Evolutionary conservation across 2,888 invertebrate species (phyloP), one percentile per base, ranked within the genome.

Genomic region (Rhagonycha lutea): DNA sequence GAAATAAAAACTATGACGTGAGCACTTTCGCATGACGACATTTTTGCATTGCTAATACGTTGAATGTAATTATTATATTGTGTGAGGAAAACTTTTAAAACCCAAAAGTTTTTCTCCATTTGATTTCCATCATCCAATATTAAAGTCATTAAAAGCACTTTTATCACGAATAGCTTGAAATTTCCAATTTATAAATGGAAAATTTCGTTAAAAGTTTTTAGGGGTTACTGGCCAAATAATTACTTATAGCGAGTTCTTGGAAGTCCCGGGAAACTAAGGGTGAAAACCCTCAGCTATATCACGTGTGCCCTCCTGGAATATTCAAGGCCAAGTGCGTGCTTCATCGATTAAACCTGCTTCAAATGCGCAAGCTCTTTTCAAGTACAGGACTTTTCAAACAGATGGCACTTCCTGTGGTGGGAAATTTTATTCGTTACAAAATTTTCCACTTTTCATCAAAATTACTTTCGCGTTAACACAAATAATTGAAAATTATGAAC

Each of bases 321-420:
- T 86, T 86, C 85, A 87, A 87, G 87, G 87, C 87, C 87, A 87
- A 87, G 87, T 85, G 85, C 86, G 83, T 80, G 85, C 86, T 86
- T 79, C 82, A 87, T 86, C 84, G 86, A 87, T 86, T 84, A 73
- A 78, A 74, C 68, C 60, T 29, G 76, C 72, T 26, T 72, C 28
- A 24, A 61, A 29, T 67, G 78, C 81, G 81, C 83, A 82, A 79
- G 82, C 47, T 47, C 47, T 76, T 78, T 79, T 26, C 32, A 8
- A 14, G 9, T 62, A 23, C 68, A 47, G 47, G 68, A 29, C 24
- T 72, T 74, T 24, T 12, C 3, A n/a, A 77, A 62, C 68, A 80
- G 81, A 80, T 81, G 80, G 74, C 79, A 75, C 28, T 23, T 18
- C 60, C 32, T 75, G 78, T 68, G 76, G 73, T 29, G 28, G 63